These are phyloP conservation scores for Dipodomys spectabilis DNA, from an alignment of 2,113 vertebrate species.

Conservation along the genomic window DNA sequence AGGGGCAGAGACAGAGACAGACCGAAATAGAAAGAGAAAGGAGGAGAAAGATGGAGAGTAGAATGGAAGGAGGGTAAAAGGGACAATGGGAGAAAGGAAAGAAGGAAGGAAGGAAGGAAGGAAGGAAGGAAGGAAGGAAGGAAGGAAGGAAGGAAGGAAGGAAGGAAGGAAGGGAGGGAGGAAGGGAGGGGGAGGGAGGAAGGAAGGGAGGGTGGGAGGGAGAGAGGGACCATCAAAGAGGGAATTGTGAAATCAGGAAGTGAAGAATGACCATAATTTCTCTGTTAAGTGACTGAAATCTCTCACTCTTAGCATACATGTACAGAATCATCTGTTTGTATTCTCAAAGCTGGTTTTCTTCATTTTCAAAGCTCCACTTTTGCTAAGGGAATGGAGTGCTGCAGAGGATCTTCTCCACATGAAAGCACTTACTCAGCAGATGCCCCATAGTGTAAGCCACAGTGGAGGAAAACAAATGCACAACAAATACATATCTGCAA, in stretches of 20 bases:
- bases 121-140: too few species aligned
- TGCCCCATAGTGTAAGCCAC: constrained; percentile 23
- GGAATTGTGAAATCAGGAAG: background rate
- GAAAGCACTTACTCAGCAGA: constrained; percentile 47
- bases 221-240: background rate
- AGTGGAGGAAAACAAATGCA: constrained; percentile 43
- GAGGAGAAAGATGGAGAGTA: too few species aligned
- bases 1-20: too few species aligned
- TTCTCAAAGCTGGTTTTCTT: background rate
- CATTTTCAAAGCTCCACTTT: background rate
- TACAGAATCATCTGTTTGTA: background rate
- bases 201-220: too few species aligned
- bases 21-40: too few species aligned
- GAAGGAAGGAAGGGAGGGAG: too few species aligned
- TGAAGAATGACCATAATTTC: background rate
- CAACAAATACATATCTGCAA: background rate
- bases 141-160: too few species aligned
- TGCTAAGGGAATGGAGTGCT: background rate
- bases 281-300: background rate
- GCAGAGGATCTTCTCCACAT: constrained; percentile 22
- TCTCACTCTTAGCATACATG: background rate
- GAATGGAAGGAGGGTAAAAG: too few species aligned
- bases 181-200: too few species aligned
- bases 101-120: too few species aligned
- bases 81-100: too few species aligned